These are phyloP conservation scores for Drosophila bocki DNA, from an alignment of 1,140 invertebrate genomes.

Conservation along the genomic window DNA sequence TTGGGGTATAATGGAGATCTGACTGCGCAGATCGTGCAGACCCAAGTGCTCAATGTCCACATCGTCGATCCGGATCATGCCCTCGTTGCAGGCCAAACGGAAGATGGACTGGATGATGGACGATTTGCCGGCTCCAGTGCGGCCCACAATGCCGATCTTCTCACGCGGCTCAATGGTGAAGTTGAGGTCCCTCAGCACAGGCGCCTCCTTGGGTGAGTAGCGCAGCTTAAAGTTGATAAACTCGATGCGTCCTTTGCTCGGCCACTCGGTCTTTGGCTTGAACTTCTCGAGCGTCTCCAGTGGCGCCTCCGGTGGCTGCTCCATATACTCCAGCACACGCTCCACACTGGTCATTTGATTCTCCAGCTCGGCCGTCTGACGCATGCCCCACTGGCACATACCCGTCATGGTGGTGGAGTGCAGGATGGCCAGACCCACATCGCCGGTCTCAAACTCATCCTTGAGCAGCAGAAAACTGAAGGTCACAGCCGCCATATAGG, in stretches of 20 bases:
- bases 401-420: constrained; percentile 91
- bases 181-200: constrained; percentile 89
- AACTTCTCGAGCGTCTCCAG: constrained; percentile 85
- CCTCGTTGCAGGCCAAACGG: constrained; percentile 89
- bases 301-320: constrained; percentile 86
- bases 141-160: constrained; percentile 94
- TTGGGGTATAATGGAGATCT: constrained; percentile 93
- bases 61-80: constrained; percentile 87
- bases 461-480: constrained; percentile 86
- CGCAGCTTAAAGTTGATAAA: constrained; percentile 88
- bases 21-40: constrained; percentile 88
- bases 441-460: constrained; percentile 88
- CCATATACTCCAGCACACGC: constrained; percentile 90
- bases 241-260: constrained; percentile 88
- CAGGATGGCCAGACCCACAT: constrained; percentile 92
- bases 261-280: constrained; percentile 90
- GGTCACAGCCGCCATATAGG: constrained; percentile 87
- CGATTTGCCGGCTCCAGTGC: constrained; percentile 96
- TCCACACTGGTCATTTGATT: constrained; percentile 95
- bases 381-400: constrained; percentile 94
- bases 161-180: constrained; percentile 89
- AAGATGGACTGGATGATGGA: constrained; percentile 94
- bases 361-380: constrained; percentile 93
- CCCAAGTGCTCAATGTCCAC: constrained; percentile 87
- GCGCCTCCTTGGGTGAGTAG: constrained; percentile 85